Evolutionary conservation across 2,888 invertebrate genomes (phyloP).

Genomic region (Vanessa cardui): DNA sequence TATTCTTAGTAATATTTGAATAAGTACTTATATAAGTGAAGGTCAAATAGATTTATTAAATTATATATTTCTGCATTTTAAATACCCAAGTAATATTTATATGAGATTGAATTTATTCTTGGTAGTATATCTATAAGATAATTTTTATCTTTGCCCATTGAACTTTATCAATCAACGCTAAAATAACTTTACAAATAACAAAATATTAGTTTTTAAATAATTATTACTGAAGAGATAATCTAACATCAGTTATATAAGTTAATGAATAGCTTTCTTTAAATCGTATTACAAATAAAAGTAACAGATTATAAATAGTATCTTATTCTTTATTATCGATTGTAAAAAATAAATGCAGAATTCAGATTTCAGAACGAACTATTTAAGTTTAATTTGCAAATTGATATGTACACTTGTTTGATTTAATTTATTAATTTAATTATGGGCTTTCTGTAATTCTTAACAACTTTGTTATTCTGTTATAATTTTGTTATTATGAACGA

Average conservation of each 20-base stretch:
- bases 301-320: background rate
- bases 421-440: constrained; percentile 6
- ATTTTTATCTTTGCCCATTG: no score
- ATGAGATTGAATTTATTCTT: no score
- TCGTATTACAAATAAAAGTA: background rate
- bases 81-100: no score
- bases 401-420: background rate
- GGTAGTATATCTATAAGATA: no score
- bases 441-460: background rate
- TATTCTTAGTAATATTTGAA: no score
- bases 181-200: no score
- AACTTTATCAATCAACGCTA: no score
- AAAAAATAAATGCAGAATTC: background rate
- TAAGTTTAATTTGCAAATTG: constrained; percentile 11
- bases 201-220: no score
- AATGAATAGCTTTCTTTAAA: constrained; percentile 1
- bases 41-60: no score
- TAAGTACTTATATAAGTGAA: no score
- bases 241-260: background rate
- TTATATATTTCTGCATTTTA: no score
- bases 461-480: background rate
- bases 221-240: no score
- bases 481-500: background rate
- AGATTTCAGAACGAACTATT: constrained; percentile 11
- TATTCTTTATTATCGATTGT: background rate